Evolutionary conservation across 2,888 invertebrate genomes (phyloP).

Genomic region (Netelia fuscicornis): DNA sequence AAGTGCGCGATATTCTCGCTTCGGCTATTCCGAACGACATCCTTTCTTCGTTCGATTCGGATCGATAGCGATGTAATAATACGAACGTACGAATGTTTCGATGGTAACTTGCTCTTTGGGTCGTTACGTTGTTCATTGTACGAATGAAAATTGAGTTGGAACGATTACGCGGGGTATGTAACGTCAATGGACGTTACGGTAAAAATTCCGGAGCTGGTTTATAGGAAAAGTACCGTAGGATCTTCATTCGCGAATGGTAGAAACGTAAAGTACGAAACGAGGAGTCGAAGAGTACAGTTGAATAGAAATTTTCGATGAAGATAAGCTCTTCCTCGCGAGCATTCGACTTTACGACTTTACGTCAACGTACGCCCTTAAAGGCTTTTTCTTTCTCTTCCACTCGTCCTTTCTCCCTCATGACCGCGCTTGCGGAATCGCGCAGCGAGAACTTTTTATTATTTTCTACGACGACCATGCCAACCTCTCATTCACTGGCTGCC

Average conservation of each 20-base stretch:
- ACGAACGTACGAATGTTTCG: background rate
- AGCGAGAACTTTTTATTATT: constrained; percentile 49
- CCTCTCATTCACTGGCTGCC: background rate
- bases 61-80: background rate
- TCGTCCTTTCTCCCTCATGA: background rate
- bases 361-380: constrained; percentile 28
- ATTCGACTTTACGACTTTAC: constrained; percentile 14
- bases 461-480: background rate
- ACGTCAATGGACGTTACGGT: no score
- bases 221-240: no score
- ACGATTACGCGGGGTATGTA: no score
- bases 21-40: constrained; percentile 31
- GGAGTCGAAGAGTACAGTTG: background rate
- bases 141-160: no score
- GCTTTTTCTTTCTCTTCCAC: background rate
- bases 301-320: constrained; percentile 22
- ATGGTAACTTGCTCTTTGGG: no score
- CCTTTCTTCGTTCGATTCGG: constrained; percentile 9
- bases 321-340: constrained; percentile 4
- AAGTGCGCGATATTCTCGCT: constrained; percentile 19
- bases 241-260: background rate
- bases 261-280: background rate
- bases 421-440: background rate
- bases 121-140: no score
- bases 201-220: no score